phyloP scores from a whole-genome alignment of 2,888 invertebrate genomes.

The Creontiades dilutus region DNA sequence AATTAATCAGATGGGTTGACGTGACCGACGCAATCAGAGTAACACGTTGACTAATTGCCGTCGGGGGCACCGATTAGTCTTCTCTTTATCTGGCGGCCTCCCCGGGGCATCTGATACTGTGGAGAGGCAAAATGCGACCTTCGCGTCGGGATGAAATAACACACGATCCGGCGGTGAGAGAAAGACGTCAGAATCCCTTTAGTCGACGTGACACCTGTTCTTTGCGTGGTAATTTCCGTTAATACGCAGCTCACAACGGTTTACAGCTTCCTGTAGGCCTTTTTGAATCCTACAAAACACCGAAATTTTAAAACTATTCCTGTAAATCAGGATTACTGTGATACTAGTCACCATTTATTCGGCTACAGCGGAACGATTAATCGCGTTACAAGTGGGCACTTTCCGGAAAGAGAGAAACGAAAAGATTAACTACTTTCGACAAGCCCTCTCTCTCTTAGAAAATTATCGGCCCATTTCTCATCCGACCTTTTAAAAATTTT shows the following conservation, averaged over 20 bases:
- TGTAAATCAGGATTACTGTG: no score
- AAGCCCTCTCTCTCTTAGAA: no score
- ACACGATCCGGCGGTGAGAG: neutral
- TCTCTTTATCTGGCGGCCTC: slow-evolving; percentile 57
- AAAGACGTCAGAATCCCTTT: neutral
- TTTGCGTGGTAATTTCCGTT: slow-evolving; percentile 32
- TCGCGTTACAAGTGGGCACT: no score
- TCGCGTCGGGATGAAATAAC: neutral
- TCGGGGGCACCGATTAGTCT: slow-evolving; percentile 61
- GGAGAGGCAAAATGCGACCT: neutral
- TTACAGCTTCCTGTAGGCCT: neutral
- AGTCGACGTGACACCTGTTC: slow-evolving; percentile 58
- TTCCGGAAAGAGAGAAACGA: no score
- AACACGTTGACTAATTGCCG: slow-evolving; percentile 67
- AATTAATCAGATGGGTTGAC: slow-evolving; percentile 69
- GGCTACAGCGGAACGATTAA: no score
- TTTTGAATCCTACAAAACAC: neutral
- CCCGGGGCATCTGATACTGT: neutral
- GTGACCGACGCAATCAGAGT: slow-evolving; percentile 66
- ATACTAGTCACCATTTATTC: no score
- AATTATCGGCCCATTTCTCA: no score
- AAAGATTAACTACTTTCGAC: no score
- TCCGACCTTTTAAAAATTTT: no score
- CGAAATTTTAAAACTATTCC: no score
- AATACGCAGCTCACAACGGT: neutral